Evolutionary conservation across 1,140 invertebrate genomes (phyloP), one percentile per base, ranked within the genome.

Genomic region (Proctacanthus coquilletti): DNA sequence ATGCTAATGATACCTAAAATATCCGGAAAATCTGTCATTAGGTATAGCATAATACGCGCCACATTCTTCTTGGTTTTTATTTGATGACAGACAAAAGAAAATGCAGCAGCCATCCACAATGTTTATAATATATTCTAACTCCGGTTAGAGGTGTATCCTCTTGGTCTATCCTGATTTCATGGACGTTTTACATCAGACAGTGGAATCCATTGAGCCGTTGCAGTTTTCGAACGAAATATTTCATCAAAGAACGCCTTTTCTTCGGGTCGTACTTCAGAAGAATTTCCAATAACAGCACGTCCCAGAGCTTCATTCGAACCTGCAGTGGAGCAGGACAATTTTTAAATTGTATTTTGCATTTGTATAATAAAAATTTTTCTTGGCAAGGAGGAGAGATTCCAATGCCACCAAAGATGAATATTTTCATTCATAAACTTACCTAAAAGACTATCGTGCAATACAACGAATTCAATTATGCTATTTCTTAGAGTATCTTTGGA

Each of bases 151-250:
- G n/a, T n/a, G n/a, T n/a, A n/a, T n/a, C n/a, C n/a, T n/a, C n/a
- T n/a, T n/a, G n/a, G n/a, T n/a, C n/a, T n/a, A n/a, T n/a, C n/a
- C n/a, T n/a, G n/a, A n/a, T n/a, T n/a, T 27, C 23, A 27, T 27
- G 23, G 23, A 27, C 8, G 23, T 13, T 13, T 27, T 9, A 13
- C 8, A 41, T 65, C 61, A n/a, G 49, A 45, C 2, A 71, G 45
- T 14, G 65, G 59, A 13, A 72, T 50, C 69, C 69, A 71, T 51
- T 70, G 68, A 3, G 68, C 68, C 0, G 66, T 68, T 5, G 69
- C 67, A 32, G 64, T 68, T 38, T 68, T 70, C 18, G 66, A 67
- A 6, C 67, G 56, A 34, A 72, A 51, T 44, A 72, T 62, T 40
- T 70, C 64, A 18, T 66, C 60, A 40, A 71, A 73, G 33, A 71